These are phyloP conservation scores for Peromyscus maniculatus DNA, from an alignment of 2,113 vertebrate genomes.

Conservation along the genomic window DNA sequence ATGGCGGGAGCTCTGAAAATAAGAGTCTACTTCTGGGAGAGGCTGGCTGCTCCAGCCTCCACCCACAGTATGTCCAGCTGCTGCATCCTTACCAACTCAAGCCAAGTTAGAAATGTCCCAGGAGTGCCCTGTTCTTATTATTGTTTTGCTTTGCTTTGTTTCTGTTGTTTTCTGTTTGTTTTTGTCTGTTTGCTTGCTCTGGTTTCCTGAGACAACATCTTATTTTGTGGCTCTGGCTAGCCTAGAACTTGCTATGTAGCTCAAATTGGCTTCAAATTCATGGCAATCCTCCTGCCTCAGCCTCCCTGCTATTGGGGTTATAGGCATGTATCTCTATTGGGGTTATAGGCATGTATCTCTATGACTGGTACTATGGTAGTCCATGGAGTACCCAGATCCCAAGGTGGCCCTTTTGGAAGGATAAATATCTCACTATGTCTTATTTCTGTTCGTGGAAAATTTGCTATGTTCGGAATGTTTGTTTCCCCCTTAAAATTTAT, in stretches of 20 bases:
- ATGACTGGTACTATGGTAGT: not conserved
- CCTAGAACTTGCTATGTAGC: not conserved
- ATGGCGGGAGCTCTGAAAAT: not conserved
- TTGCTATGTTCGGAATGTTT: not conserved
- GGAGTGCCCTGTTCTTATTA: not conserved
- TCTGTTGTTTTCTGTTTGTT: not conserved
- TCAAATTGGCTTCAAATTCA: not conserved
- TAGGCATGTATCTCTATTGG: not conserved
- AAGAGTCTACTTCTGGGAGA: not conserved
- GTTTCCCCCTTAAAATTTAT: not conserved
- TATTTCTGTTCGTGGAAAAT: not conserved
- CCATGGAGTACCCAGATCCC: not conserved
- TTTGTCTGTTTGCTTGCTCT: not conserved
- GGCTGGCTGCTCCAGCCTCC: not conserved
- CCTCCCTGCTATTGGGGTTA: not conserved
- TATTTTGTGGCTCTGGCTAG: not conserved
- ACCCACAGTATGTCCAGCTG: not conserved
- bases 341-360: not conserved
- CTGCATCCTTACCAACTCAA: not conserved
- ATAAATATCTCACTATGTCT: not conserved
- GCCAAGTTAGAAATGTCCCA: not conserved
- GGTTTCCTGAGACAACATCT: not conserved
- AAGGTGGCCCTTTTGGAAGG: not conserved
- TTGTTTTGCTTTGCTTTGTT: not conserved
- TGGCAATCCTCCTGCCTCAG: not conserved